Percentiles rank a stretch among this genome's conserved stretches.
phyloP scores from a whole-genome alignment of 2,888 invertebrate genomes.

The Parochlus steinenii region DNA sequence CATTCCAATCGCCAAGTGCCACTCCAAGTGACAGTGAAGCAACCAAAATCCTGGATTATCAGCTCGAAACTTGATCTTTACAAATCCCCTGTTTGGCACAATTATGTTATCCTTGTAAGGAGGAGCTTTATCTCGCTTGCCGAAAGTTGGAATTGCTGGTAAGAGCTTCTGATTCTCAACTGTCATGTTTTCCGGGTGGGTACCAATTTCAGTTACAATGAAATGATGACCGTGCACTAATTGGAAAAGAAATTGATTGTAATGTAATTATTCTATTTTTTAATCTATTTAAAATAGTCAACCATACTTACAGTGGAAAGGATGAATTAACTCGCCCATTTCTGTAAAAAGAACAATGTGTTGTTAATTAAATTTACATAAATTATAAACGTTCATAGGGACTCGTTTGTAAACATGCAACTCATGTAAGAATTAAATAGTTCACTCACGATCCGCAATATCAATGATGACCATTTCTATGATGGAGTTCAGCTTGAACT shows the following conservation, averaged over 20 bases:
- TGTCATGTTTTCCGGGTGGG: slow-evolving; percentile 15
- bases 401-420: no score
- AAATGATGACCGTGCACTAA: slow-evolving; percentile 22
- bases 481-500: slow-evolving; percentile 18
- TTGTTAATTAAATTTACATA: no score
- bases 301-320: no score
- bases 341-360: no score
- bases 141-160: no score
- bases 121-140: slow-evolving; percentile 14
- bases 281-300: no score
- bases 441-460: slow-evolving; percentile 18
- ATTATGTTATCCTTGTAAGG: slow-evolving; percentile 25
- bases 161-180: slow-evolving; percentile 3
- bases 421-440: no score
- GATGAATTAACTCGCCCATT: no score
- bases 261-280: no score
- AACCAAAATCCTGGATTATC: slow-evolving; percentile 23
- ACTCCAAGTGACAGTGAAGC: slow-evolving; percentile 23
- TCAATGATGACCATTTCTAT: slow-evolving; percentile 15
- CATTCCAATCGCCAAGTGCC: slow-evolving; percentile 19
- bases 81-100: slow-evolving; percentile 23
- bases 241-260: no score
- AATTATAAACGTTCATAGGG: no score
- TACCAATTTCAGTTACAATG: slow-evolving; percentile 22
- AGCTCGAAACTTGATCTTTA: slow-evolving; percentile 20